Evolutionary conservation across 2,888 invertebrate species (phyloP).

Genomic region (Flexamia atlantica): DNA sequence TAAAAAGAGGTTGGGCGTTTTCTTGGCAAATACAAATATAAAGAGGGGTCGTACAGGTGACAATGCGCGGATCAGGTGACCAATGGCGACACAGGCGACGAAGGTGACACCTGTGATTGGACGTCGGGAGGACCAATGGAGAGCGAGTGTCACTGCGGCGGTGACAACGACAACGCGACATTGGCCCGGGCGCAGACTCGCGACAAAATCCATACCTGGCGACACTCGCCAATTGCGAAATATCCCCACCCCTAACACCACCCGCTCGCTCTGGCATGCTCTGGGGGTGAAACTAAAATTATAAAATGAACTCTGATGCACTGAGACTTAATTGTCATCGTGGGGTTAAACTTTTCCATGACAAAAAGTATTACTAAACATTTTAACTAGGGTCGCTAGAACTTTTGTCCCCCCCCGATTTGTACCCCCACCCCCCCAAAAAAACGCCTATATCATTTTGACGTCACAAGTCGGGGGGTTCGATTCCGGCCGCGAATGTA

Average conservation of each 20-base stretch:
- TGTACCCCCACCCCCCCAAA: too few relatives aligned
- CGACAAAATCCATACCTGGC: slow-evolving; percentile 52
- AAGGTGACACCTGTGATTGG: slow-evolving; percentile 44
- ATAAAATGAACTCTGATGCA: too few relatives aligned
- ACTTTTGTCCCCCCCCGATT: too few relatives aligned
- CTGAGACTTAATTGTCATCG: too few relatives aligned
- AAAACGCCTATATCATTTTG: too few relatives aligned
- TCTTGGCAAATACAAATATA: background rate
- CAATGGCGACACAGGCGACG: slow-evolving; percentile 29
- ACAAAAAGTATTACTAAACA: too few relatives aligned
- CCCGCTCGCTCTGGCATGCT: background rate
- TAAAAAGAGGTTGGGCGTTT: background rate
- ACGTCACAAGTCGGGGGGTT: too few relatives aligned
- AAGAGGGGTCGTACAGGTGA: slow-evolving; percentile 24
- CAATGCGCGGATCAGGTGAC: slow-evolving; percentile 40
- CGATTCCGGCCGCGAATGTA: too few relatives aligned
- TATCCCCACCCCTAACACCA: background rate
- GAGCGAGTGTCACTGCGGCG: slow-evolving; percentile 42
- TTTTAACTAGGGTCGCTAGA: too few relatives aligned
- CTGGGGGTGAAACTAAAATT: too few relatives aligned
- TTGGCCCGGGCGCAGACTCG: slow-evolving; percentile 18
- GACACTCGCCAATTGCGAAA: slow-evolving; percentile 38
- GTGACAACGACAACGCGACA: slow-evolving; percentile 40
- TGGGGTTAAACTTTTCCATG: too few relatives aligned
- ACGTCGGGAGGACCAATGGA: slow-evolving; percentile 13